Base-by-base conservation (phyloP, 2,797 vertebrate genomes). In the Harpagifer antarcticus region DNA sequence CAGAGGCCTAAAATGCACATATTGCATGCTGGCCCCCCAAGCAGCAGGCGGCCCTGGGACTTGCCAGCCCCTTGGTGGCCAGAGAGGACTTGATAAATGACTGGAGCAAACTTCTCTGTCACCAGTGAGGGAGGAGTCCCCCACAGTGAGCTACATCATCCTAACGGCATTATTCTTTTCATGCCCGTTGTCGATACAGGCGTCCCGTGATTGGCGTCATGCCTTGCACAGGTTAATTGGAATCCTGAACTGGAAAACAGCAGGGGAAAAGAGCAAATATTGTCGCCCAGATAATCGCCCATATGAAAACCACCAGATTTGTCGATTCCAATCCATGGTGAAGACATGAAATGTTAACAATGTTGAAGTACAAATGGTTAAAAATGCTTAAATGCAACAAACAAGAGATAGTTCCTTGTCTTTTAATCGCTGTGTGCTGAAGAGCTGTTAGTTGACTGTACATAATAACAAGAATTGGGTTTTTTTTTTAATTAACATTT, bases 1-100 rank as follows among this genome's bases (percentile, higher is more conserved):
- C 94, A 95, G 94, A 95, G 93, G 94, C 94, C 96, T 95, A 95
- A 95, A 96, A 94, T 93, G 94, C 93, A 94, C 91, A 89, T 73
- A 88, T 95, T 93, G 94, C 92, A 93, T 70, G 86, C 88, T 85
- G 86, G 78, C 90, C 89, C 92, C 86, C 88, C 83, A 89, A 94
- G 94, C 93, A 91, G 89, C 91, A 86, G 95, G 93, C 91, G 90
- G 91, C 92, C 92, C 85, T 85, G 92, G 91, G 90, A 91, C 75
- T 31, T 37, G 68, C 62, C 72, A 89, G 84, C 88, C 91, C 93
- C 93, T 72, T 0, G 66, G 88, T 92, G 94, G 88, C 93, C 93
- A 91, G 90, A 90, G 91, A 81, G 88, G 93, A 93, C 92, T 93
- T 96, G 95, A 96, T 94, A 94, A 96, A 96, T 96, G 94, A 94